Percentiles rank a stretch among this genome's conserved stretches.
Conservation (phyloP, 64 coral and sea anemone species). For the Acropora yongei region DNA sequence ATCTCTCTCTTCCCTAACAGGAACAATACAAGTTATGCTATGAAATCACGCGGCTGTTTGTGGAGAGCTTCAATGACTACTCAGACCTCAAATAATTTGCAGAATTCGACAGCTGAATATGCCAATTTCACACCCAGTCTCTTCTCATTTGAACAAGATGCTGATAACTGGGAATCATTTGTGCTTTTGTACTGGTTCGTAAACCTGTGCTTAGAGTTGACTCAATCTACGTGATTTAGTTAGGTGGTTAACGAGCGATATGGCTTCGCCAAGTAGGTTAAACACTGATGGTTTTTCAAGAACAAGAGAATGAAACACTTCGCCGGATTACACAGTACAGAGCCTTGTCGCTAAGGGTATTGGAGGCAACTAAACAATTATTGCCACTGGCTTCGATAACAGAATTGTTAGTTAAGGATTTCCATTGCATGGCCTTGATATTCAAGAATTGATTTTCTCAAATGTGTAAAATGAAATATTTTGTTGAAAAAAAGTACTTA, state of each 20-base stretch:
- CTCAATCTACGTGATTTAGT: background rate
- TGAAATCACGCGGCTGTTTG: slow-evolving; percentile 52
- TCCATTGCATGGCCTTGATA: background rate
- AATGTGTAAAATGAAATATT: background rate
- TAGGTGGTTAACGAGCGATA: background rate
- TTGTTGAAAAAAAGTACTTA: background rate
- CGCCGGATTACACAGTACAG: no score
- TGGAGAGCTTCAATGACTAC: slow-evolving; percentile 64
- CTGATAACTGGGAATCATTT: background rate
- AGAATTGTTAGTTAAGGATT: background rate
- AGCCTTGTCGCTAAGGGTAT: background rate
- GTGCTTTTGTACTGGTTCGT: background rate
- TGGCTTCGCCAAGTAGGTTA: background rate
- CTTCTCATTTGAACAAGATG: background rate
- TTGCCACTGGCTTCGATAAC: background rate
- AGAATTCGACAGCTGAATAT: background rate
- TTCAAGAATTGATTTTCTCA: background rate
- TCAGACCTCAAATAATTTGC: slow-evolving; percentile 42
- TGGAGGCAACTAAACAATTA: background rate
- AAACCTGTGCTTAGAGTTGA: background rate
- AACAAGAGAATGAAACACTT: no score
- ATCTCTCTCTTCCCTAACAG: background rate
- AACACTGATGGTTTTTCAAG: no score
- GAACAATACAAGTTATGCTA: slow-evolving; percentile 77
- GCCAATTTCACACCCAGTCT: background rate